A percentile compares a stretch with the other conserved stretches of the same genome.
phyloP scores from a whole-genome alignment of 2,797 vertebrate species.

The Rhinoraja longicauda region DNA sequence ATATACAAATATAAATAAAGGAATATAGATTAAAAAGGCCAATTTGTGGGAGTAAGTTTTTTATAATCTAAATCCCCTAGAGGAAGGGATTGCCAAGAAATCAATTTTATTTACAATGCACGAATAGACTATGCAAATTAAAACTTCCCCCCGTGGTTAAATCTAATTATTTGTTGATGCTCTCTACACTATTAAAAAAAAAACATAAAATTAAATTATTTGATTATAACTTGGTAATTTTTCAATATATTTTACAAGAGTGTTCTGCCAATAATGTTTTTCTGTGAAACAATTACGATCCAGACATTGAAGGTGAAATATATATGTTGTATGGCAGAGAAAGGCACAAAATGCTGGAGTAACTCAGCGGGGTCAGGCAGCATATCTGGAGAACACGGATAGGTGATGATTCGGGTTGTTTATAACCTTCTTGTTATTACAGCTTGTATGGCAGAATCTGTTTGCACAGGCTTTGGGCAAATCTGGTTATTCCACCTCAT shows the following conservation, averaged over 20 bases:
- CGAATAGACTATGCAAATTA: background rate
- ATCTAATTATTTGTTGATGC: background rate
- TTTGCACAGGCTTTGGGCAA: background rate
- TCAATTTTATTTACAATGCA: background rate
- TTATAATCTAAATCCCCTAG: background rate
- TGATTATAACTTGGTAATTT: background rate
- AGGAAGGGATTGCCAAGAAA: background rate
- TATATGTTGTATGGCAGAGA: no score
- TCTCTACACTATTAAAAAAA: background rate
- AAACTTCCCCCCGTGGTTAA: background rate
- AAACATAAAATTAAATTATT: background rate
- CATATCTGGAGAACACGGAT: no score
- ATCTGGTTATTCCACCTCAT: background rate
- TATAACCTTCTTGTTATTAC: no score
- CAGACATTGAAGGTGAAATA: background rate
- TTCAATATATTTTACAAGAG: background rate
- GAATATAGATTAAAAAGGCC: background rate
- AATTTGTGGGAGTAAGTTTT: background rate
- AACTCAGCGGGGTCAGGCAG: no score
- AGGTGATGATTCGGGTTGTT: no score
- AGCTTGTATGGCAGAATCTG: background rate
- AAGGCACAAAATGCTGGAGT: no score
- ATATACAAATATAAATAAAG: no score
- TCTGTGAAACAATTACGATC: background rate
- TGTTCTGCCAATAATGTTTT: background rate